Evolutionary conservation across 2,113 vertebrate genomes (phyloP).

Genomic region (Leptosomus discolor): DNA sequence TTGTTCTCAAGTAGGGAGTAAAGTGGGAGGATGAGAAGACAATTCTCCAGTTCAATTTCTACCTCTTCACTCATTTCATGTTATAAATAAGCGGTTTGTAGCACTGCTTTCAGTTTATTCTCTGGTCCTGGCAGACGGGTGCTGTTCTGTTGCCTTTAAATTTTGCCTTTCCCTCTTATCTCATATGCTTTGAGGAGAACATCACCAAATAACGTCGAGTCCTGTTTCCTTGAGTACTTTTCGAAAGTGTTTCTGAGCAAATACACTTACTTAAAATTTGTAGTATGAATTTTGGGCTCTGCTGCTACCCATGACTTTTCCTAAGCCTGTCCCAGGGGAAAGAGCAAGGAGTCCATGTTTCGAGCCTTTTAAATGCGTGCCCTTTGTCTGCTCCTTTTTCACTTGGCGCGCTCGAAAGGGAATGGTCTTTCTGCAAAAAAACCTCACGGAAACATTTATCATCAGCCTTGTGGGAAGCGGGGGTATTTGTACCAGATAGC

Average conservation of each 20-base stretch:
- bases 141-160: neutral
- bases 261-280: neutral
- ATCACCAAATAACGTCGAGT: neutral
- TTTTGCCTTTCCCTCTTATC: neutral
- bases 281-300: neutral
- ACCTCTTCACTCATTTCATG: neutral
- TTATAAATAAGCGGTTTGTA: neutral
- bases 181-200: neutral
- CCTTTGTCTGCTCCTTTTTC: neutral
- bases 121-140: neutral
- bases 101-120: neutral
- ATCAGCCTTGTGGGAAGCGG: neutral
- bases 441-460: neutral
- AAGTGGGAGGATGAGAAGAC: conserved; percentile 32
- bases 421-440: neutral
- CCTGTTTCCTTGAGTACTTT: neutral
- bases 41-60: conserved; percentile 25
- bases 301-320: neutral
- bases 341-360: neutral
- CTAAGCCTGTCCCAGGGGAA: neutral
- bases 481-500: neutral
- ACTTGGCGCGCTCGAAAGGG: neutral
- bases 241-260: neutral
- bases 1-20: conserved; percentile 21
- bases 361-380: neutral